Conservation (phyloP, 2,888 invertebrate species). For the Agriopis aurantiaria region DNA sequence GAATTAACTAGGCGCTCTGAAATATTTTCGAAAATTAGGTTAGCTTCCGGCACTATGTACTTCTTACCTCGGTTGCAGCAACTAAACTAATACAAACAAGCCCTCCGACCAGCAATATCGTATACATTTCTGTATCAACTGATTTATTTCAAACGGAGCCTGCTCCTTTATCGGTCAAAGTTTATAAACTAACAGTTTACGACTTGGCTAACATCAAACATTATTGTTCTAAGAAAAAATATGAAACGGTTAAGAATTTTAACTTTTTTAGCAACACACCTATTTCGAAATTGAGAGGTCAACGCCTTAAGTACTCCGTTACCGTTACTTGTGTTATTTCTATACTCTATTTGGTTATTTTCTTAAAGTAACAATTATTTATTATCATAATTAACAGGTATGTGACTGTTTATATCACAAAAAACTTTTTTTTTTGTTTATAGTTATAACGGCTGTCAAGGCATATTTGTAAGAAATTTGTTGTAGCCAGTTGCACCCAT, state of each 20-base stretch:
- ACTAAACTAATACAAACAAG: slow-evolving; percentile 15
- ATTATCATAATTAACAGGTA: background rate
- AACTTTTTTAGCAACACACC: slow-evolving; percentile 8
- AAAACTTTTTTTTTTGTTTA: too few species aligned
- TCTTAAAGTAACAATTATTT: background rate
- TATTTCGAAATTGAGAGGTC: slow-evolving; percentile 3
- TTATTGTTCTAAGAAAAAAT: slow-evolving; percentile 33
- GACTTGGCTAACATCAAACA: slow-evolving; percentile 22
- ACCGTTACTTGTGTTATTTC: background rate
- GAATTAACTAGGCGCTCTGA: too few species aligned
- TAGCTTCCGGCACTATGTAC: background rate
- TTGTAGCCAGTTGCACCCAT: too few species aligned
- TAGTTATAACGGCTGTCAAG: too few species aligned
- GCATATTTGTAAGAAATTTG: too few species aligned
- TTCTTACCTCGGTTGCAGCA: slow-evolving; percentile 24
- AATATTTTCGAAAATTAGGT: too few species aligned
- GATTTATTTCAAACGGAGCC: slow-evolving; percentile 8
- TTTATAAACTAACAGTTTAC: slow-evolving; percentile 29
- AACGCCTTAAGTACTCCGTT: background rate
- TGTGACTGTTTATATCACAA: background rate
- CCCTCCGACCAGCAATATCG: slow-evolving; percentile 11
- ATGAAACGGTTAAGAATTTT: slow-evolving; percentile 7
- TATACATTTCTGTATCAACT: slow-evolving; percentile 24
- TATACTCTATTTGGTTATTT: background rate
- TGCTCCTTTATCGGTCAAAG: slow-evolving; percentile 9